Evolutionary conservation across 2,113 vertebrate genomes (phyloP).

Genomic region (Australoheros scitulus): DNA sequence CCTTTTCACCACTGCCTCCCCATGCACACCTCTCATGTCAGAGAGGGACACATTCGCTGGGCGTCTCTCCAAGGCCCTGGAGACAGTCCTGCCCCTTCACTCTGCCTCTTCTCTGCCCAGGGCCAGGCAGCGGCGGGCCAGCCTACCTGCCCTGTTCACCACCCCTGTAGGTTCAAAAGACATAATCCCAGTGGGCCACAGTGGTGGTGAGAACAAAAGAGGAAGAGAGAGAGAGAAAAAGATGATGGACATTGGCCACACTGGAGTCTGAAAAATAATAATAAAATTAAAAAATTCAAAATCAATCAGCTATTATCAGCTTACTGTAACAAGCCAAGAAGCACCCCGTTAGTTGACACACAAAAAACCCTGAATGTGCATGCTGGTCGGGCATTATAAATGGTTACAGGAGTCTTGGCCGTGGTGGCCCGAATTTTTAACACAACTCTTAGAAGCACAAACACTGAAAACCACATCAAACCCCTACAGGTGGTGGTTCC

Average conservation of each 20-base stretch:
- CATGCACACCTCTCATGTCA: conserved; percentile 75
- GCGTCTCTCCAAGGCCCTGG: conserved; percentile 96
- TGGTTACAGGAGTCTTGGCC: not conserved
- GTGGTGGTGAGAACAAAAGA: conserved; percentile 75
- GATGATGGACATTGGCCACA: conserved; percentile 1
- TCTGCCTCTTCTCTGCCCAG: conserved; percentile 81
- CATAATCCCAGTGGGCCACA: conserved; percentile 43
- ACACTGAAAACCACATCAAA: not conserved
- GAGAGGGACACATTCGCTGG: conserved; percentile 93
- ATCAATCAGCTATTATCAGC: no score
- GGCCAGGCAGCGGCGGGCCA: conserved; percentile 91
- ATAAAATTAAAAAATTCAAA: no score
- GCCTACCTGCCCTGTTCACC: conserved; percentile 95
- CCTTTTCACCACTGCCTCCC: conserved; percentile 76
- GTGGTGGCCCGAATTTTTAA: not conserved
- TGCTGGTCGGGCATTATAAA: not conserved
- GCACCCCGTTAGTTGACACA: not conserved
- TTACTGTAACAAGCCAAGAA: not conserved
- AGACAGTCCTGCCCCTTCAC: conserved; percentile 94
- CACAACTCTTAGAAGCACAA: not conserved
- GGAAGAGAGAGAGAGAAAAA: conserved; percentile 28
- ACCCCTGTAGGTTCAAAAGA: conserved; percentile 91
- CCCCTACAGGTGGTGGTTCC: not conserved
- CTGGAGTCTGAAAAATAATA: conserved; percentile 18
- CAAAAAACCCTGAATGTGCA: not conserved